Base-by-base conservation (phyloP, 2,888 invertebrate genomes). In the Sminthurides aquaticus region DNA sequence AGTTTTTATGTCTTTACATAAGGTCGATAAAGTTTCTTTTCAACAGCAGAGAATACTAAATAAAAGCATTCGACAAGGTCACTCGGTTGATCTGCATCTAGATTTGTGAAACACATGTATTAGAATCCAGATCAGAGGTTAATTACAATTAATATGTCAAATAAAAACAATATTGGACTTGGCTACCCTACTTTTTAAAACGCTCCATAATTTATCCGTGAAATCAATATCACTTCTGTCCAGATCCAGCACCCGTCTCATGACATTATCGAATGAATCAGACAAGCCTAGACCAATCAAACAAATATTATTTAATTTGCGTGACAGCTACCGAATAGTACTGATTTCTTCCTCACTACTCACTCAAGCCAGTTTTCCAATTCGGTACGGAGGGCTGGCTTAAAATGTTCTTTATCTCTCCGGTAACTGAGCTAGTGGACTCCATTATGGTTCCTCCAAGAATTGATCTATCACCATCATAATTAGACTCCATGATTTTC, bases 1-100 rank as follows among this genome's bases (percentile, higher is more conserved):
- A n/a, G n/a, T n/a, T n/a, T n/a, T n/a, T n/a, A n/a, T n/a, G n/a
- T 55, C 65, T 69, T 71, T 67, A 74, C 74, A 43, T 74, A 72
- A 48, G 74, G 74, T 52, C 74, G 60, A 27, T 71, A 74, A 48
- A 66, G 49, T 60, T 72, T 74, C 22, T 60, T 62, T 8, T 69
- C 69, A 5, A 74, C 67, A 3, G 69, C 58, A 8, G 60, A 29
- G 52, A 69, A 71, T 18, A 74, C 61, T 1, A 64, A 5, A 3
- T 62, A 56, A 22, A 70, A 67, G 49, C 70, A 71, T 15, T 72
- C 71, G 22, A 60, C 56, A 18, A 72, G 64, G 26, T 72, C 71
- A 1, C 59, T 57, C 5, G 64, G 52, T 2, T 55, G 28, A 11
- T 54, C 56, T 2, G 62, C 55, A 52, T 61, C 70, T 71, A n/a